These are phyloP conservation scores for Craterocephalus amniculus DNA, from an alignment of 2,797 vertebrate species.

Conservation along the genomic window DNA sequence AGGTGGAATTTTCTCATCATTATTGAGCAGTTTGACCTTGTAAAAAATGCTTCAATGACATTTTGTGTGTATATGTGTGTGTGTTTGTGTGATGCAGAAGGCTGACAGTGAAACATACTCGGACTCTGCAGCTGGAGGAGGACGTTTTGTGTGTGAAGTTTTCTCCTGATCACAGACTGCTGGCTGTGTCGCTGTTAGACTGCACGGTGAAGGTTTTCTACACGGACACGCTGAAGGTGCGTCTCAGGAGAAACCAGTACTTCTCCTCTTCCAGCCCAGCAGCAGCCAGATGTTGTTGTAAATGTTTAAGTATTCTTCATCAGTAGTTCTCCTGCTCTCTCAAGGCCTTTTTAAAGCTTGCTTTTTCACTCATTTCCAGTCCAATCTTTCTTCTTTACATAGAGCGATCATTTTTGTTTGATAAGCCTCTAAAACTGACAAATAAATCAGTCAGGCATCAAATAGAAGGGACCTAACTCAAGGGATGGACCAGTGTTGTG, in stretches of 20 bases:
- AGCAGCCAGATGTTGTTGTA: background rate
- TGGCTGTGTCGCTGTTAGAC: constrained; percentile 93
- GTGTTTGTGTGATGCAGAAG: constrained; percentile 63
- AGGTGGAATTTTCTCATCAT: too few species aligned
- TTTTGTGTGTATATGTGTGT: constrained; percentile 7
- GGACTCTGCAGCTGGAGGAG: constrained; percentile 92
- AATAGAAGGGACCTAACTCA: too few species aligned
- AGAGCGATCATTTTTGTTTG: too few species aligned
- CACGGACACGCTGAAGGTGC: constrained; percentile 92
- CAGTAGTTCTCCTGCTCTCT: too few species aligned
- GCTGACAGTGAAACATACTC: constrained; percentile 90
- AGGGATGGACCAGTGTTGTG: too few species aligned
- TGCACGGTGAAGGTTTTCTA: constrained; percentile 97
- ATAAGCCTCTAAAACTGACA: too few species aligned
- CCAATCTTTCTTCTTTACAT: too few species aligned
- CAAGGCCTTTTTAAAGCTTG: too few species aligned
- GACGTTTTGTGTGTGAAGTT: constrained; percentile 92
- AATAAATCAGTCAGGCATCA: too few species aligned
- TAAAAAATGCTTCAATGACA: background rate
- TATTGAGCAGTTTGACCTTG: background rate
- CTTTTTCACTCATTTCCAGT: background rate
- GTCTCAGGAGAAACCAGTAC: too few species aligned
- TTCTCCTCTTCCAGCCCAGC: too few species aligned
- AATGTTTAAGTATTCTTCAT: background rate
- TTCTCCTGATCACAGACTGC: constrained; percentile 89